Percentiles rank a stretch among this genome's conserved stretches.
Evolutionary conservation across 1,140 invertebrate species (phyloP).

Genomic region (Macrotrachela quadricornifera): DNA sequence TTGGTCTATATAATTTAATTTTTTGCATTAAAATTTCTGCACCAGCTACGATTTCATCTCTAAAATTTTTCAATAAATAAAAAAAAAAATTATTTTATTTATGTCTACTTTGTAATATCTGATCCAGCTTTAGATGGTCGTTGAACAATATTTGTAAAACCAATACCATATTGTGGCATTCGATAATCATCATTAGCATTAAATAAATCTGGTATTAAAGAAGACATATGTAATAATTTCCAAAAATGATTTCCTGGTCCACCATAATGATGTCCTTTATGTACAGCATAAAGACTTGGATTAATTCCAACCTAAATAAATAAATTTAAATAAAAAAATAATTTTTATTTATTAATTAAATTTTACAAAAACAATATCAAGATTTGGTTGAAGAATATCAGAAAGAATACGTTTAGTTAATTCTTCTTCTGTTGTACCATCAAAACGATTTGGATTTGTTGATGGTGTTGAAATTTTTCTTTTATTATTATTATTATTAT

Average conservation of each 20-base stretch:
- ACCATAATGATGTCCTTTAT: conserved; percentile 91
- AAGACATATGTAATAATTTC: conserved; percentile 43
- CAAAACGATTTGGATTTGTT: conserved; percentile 82
- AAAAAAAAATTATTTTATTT: too few species aligned
- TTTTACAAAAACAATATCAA: conserved; percentile 23
- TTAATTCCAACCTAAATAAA: conserved; percentile 41
- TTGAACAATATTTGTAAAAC: conserved; percentile 89
- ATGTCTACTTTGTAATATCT: conserved; percentile 47
- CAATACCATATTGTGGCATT: conserved; percentile 71
- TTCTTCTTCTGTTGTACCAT: conserved; percentile 87
- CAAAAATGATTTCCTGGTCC: conserved; percentile 96
- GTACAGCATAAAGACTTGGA: conserved; percentile 81
- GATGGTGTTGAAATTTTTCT: too few species aligned
- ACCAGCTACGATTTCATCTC: conserved; percentile 89
- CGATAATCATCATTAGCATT: conserved; percentile 84
- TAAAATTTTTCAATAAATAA: conserved; percentile 11
- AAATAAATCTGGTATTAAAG: conserved; percentile 75
- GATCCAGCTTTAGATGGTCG: conserved; percentile 81
- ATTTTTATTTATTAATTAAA: too few species aligned
- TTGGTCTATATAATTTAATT: conserved; percentile 68
- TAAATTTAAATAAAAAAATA: too few species aligned
- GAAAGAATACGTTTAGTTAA: conserved; percentile 70
- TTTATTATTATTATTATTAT: too few species aligned
- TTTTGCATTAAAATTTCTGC: conserved; percentile 71
- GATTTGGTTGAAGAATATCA: conserved; percentile 67